Evolutionary conservation across 30 jellyfish, hydroid and myxozoan species (phyloP).

Genomic region (Hydra vulgaris): DNA sequence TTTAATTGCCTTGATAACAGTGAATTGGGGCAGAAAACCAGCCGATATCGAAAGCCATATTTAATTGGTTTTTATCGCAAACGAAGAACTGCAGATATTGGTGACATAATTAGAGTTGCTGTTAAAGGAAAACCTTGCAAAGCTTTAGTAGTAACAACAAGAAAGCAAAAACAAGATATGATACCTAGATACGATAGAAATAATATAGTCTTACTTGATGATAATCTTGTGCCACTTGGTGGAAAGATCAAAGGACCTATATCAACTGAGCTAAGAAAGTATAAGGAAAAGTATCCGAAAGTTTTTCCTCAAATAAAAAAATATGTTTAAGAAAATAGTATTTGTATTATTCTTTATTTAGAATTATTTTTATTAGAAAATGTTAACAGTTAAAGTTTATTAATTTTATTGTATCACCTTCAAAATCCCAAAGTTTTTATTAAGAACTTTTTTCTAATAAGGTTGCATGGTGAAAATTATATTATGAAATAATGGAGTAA

Average conservation of each 20-base stretch:
- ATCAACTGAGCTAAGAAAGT: slow-evolving; percentile 58
- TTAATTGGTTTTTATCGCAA: slow-evolving; percentile 91
- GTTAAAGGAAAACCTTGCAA: slow-evolving; percentile 84
- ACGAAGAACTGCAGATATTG: slow-evolving; percentile 90
- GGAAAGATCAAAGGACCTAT: slow-evolving; percentile 78
- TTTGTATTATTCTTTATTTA: no score
- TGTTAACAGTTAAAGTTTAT: no score
- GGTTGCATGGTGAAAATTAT: no score
- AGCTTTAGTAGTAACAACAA: slow-evolving; percentile 90
- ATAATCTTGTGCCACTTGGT: slow-evolving; percentile 83
- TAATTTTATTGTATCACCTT: no score
- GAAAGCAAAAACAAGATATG: slow-evolving; percentile 66
- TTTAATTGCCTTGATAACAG: slow-evolving; percentile 92
- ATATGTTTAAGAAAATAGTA: slow-evolving; percentile 34
- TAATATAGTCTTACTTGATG: slow-evolving; percentile 81
- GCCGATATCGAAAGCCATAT: slow-evolving; percentile 78
- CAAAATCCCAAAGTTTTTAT: no score
- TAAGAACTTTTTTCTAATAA: no score
- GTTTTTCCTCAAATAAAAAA: slow-evolving; percentile 64
- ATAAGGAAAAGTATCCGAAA: slow-evolving; percentile 67
- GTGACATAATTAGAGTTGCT: slow-evolving; percentile 86
- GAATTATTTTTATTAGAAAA: no score
- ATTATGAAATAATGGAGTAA: no score
- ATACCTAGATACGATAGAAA: slow-evolving; percentile 89
- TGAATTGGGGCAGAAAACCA: slow-evolving; percentile 72